These are phyloP conservation scores for Lucilia sericata DNA, from an alignment of 1,140 invertebrate species.

Conservation along the genomic window DNA sequence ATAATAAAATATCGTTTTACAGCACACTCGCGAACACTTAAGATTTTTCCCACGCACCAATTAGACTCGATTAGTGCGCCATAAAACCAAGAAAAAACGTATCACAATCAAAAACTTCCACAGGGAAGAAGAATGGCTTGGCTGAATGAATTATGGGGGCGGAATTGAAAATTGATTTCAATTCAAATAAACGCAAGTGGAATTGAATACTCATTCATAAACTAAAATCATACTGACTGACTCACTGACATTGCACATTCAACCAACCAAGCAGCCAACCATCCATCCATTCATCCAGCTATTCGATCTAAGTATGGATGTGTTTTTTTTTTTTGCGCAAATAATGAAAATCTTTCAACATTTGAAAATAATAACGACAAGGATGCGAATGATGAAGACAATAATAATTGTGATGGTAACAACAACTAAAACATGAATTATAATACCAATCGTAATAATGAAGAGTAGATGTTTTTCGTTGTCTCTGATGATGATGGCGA, in stretches of 20 bases:
- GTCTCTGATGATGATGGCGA: background rate
- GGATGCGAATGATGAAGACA: background rate
- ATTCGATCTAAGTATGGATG: background rate
- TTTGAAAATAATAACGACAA: background rate
- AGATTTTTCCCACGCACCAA: slow-evolving; percentile 43
- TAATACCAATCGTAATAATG: background rate
- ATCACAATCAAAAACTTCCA: background rate
- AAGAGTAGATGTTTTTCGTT: background rate
- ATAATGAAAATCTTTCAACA: slow-evolving; percentile 28
- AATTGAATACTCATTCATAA: slow-evolving; percentile 1
- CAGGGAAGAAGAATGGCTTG: too few species aligned
- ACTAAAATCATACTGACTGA: background rate
- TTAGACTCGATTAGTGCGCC: slow-evolving; percentile 45
- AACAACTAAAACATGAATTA: too few species aligned
- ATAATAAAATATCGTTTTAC: slow-evolving; percentile 36
- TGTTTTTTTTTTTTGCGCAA: background rate
- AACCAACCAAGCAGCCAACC: background rate
- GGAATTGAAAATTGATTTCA: slow-evolving; percentile 28
- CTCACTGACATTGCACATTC: slow-evolving; percentile 16
- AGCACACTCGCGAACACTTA: slow-evolving; percentile 46
- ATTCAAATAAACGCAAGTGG: background rate
- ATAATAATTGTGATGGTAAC: background rate
- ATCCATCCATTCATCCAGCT: background rate
- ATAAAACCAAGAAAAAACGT: background rate
- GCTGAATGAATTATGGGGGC: background rate